A percentile compares a stretch with the other conserved stretches of the same genome.
Conservation (phyloP, 1,140 invertebrate species). For the Battus philenor region DNA sequence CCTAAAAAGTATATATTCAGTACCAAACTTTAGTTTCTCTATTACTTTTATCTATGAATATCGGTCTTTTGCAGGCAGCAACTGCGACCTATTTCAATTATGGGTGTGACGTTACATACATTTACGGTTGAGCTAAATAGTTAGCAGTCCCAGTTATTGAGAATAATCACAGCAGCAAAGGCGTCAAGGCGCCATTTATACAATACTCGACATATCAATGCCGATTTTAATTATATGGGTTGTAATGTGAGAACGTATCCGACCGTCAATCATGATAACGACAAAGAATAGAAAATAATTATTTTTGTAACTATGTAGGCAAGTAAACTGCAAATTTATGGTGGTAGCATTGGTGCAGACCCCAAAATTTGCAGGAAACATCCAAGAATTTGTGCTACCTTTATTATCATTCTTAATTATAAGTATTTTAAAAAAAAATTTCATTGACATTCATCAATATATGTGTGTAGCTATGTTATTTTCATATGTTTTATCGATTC, state of each 20-base stretch:
- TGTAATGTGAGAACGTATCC: constrained; percentile 27
- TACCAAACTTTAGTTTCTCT: no score
- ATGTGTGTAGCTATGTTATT: no score
- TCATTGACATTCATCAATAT: no score
- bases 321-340: not conserved
- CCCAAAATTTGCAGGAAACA: no score
- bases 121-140: constrained; percentile 13
- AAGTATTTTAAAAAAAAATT: not conserved
- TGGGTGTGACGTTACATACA: no score
- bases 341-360: not conserved
- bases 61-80: no score
- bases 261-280: constrained; percentile 9
- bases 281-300: not conserved
- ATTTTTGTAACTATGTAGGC: not conserved
- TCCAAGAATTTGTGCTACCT: no score
- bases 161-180: constrained; percentile 29
- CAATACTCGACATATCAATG: constrained; percentile 29
- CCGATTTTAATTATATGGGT: constrained; percentile 35
- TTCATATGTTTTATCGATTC: no score
- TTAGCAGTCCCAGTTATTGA: constrained; percentile 31
- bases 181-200: constrained; percentile 37
- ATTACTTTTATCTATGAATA: no score
- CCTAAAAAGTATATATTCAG: no score
- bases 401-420: not conserved
- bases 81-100: no score